Conservation (phyloP, 2,113 vertebrate species). For the Ctenomys sociabilis region DNA sequence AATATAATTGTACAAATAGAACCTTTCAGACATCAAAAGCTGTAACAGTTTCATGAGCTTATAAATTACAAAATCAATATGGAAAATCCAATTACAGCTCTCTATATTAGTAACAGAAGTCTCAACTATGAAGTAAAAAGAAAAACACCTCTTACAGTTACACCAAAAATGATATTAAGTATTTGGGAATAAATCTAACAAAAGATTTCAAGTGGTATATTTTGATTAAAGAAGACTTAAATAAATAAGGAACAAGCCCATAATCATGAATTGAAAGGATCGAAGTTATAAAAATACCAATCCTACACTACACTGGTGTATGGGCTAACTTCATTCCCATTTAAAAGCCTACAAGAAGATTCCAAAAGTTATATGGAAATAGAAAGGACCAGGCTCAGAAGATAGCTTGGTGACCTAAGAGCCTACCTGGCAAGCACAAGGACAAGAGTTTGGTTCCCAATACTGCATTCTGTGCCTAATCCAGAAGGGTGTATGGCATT, state of each 20-base stretch:
- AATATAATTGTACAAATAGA: background rate
- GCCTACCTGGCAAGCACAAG: too few relatives aligned
- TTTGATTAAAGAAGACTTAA: background rate
- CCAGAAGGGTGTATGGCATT: too few relatives aligned
- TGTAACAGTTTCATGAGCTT: background rate
- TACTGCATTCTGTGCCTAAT: too few relatives aligned
- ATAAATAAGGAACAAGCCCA: background rate
- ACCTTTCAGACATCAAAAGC: background rate
- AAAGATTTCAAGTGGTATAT: background rate
- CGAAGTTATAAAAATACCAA: background rate
- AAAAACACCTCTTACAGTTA: background rate
- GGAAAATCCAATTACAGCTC: background rate
- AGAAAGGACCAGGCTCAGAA: background rate
- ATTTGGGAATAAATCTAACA: constrained; percentile 31
- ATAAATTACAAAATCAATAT: background rate
- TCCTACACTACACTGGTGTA: background rate
- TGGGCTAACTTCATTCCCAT: background rate
- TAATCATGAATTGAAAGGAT: background rate
- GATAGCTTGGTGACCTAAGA: too few relatives aligned
- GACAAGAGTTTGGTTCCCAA: too few relatives aligned
- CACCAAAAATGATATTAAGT: background rate
- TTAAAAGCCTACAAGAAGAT: background rate
- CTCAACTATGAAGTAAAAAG: background rate
- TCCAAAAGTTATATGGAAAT: background rate
- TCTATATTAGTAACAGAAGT: background rate